Conservation (phyloP, 1,140 invertebrate species). For the Aricia agestis region DNA sequence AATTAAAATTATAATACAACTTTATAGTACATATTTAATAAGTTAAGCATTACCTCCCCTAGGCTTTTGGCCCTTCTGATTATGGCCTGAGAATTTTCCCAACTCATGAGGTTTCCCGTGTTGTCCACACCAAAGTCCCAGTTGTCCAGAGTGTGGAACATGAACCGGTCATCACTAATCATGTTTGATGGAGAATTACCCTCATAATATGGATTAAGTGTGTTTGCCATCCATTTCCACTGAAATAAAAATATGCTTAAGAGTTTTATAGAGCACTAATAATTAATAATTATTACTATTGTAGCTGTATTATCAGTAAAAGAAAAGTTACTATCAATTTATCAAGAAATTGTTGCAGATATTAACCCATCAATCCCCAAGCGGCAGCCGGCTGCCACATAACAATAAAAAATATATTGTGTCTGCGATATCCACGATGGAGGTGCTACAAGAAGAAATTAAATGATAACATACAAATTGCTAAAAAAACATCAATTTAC, state of each 20-base stretch:
- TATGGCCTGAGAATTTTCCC: constrained; percentile 81
- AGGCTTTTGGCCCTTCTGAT: constrained; percentile 57
- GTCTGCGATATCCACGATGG: no score
- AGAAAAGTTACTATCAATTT: neutral
- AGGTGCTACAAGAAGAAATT: no score
- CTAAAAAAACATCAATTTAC: neutral
- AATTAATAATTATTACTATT: neutral
- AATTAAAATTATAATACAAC: no score
- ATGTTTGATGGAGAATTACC: constrained; percentile 84
- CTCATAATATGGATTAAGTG: constrained; percentile 95
- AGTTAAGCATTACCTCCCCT: constrained; percentile 44
- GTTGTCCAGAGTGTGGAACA: constrained; percentile 83
- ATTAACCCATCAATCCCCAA: no score
- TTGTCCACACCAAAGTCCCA: constrained; percentile 93
- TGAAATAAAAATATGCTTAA: constrained; percentile 53
- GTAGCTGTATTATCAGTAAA: neutral
- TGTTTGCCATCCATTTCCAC: constrained; percentile 91
- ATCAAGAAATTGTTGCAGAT: neutral
- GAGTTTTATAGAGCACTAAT: neutral
- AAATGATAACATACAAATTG: neutral
- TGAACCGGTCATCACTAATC: constrained; percentile 92
- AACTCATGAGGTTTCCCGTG: constrained; percentile 88
- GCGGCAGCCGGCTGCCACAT: no score
- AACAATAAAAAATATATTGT: no score
- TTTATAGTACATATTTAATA: no score